Conservation (phyloP, 1,140 invertebrate species). For the Drosophila lini region DNA sequence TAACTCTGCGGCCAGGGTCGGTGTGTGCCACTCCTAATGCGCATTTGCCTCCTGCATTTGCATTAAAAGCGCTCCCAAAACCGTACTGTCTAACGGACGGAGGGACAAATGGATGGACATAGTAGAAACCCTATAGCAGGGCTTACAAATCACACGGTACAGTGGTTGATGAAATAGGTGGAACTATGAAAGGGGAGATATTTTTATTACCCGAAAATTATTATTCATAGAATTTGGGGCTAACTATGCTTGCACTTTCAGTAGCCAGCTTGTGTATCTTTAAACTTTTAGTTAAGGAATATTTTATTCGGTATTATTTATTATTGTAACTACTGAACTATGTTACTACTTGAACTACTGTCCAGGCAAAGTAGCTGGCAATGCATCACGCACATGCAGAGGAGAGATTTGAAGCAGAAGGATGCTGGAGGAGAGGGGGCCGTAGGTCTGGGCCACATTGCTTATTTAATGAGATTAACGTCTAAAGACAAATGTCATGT, state of each 20-base stretch:
- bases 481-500: slow-evolving; percentile 84
- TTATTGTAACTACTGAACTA: too few relatives aligned
- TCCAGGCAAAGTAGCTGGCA: slow-evolving; percentile 34
- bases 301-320: too few relatives aligned
- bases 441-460: slow-evolving; percentile 61
- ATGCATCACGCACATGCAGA: slow-evolving; percentile 30
- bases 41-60: slow-evolving; percentile 74
- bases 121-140: neutral
- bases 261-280: too few relatives aligned
- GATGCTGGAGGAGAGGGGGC: slow-evolving; percentile 16
- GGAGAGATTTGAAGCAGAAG: slow-evolving; percentile 12
- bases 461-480: slow-evolving; percentile 84
- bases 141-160: slow-evolving; percentile 44
- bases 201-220: neutral
- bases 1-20: slow-evolving; percentile 64
- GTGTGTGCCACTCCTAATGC: slow-evolving; percentile 71
- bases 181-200: neutral
- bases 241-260: neutral
- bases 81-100: slow-evolving; percentile 37
- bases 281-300: too few relatives aligned
- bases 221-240: neutral
- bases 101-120: slow-evolving; percentile 2
- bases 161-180: slow-evolving; percentile 7
- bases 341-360: too few relatives aligned
- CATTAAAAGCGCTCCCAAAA: slow-evolving; percentile 70